phyloP scores from a whole-genome alignment of 2,797 vertebrate genomes.

The Paedocypris micromegethes region DNA sequence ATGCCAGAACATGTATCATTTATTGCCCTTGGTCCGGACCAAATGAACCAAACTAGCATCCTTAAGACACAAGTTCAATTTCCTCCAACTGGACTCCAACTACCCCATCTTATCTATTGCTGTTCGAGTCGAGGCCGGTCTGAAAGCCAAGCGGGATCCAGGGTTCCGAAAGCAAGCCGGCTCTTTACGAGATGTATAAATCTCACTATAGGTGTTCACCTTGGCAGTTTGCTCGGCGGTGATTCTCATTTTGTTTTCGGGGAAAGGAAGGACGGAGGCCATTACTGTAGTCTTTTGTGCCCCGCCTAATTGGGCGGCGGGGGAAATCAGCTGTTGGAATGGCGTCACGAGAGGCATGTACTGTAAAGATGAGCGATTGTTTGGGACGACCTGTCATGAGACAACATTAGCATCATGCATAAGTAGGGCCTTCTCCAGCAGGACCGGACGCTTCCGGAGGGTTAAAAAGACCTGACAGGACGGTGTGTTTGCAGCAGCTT shows the following conservation, averaged over 20 bases:
- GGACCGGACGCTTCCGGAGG: conserved; percentile 48
- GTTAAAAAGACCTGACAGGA: conserved; percentile 36
- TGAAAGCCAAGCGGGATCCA: not conserved
- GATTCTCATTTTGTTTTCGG: conserved; percentile 46
- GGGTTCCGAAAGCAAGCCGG: conserved; percentile 23
- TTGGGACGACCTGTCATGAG: conserved; percentile 65
- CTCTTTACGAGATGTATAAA: conserved; percentile 38
- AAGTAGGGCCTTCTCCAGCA: conserved; percentile 63
- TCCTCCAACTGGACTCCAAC: no score
- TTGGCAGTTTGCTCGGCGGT: conserved; percentile 39
- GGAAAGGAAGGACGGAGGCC: conserved; percentile 52
- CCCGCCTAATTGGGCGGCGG: conserved; percentile 85
- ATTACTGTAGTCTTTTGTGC: conserved; percentile 61
- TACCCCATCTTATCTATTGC: no score
- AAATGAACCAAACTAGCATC: no score
- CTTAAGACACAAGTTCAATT: no score
- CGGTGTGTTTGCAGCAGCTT: not conserved
- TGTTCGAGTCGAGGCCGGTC: conserved; percentile 5
- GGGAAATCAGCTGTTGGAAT: conserved; percentile 84
- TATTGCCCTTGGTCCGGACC: no score
- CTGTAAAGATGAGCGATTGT: conserved; percentile 68
- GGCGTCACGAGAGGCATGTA: conserved; percentile 72
- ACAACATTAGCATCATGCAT: conserved; percentile 75
- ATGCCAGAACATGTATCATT: no score
- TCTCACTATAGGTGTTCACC: conserved; percentile 41